Evolutionary conservation across 1,140 invertebrate genomes (phyloP), one percentile per base, ranked within the genome.

Genomic region (Ips typographus): DNA sequence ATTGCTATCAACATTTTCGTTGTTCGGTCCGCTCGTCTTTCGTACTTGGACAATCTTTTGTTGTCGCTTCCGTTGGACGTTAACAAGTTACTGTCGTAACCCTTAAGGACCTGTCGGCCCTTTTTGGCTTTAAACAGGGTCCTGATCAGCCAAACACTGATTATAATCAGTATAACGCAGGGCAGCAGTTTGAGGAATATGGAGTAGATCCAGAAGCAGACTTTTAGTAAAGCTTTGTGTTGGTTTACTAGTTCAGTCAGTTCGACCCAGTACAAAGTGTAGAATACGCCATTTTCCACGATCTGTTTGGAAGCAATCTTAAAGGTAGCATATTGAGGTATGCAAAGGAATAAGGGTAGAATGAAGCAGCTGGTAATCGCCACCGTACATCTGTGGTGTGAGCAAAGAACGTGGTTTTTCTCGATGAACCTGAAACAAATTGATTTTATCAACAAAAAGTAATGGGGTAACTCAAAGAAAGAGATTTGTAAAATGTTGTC

Each of bases 1-100:
- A 98, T 90, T 0, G 94, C 94, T 2, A 98, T 83, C 4, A 98
- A 83, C 90, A 98, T 95, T 68, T 89, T 88, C 0, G 95, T 97
- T 0, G 95, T 98, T 70, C 91, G 86, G 78, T 95, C 91, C 1
- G 90, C 89, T 68, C 90, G 81, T 60, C 87, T 86, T 73, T 91
- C 88, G 40, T 87, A 86, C 76, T 89, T 89, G 7, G 84, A 83
- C 52, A 71, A 73, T 65, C 71, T 72, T 55, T 73, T 72, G 3
- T 41, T 52, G 36, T 58, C 67, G 40, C 72, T 66, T 4, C 65
- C 60, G 40, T 74, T 79, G 1, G 79, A 49, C 36, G 58, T 68
- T 39, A 82, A 80, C 41, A 86, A 83, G 67, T 85, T 85, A 3
- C 82, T 78, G 74, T 82, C 86, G 77, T 89, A 87, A n/a, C 84